These are phyloP conservation scores for Neoascia interrupta DNA, from an alignment of 2,888 invertebrate genomes.

Conservation along the genomic window DNA sequence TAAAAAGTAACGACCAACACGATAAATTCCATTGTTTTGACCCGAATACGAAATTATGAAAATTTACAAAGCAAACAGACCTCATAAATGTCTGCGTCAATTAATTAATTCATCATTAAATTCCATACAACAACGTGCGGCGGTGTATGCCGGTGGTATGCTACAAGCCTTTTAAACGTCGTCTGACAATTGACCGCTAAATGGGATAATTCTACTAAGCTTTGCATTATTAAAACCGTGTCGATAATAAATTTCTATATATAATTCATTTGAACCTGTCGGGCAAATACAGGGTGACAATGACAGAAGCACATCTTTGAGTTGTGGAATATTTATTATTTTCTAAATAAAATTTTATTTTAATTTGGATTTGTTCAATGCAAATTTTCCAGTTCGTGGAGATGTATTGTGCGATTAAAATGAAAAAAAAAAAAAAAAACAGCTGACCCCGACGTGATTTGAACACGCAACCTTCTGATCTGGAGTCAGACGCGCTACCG, in stretches of 20 bases:
- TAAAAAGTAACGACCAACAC: constrained; percentile 6
- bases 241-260: constrained; percentile 35
- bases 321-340: constrained; percentile 51
- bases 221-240: constrained; percentile 32
- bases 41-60: constrained; percentile 17
- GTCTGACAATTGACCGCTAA: background rate
- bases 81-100: constrained; percentile 19
- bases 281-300: too few species aligned
- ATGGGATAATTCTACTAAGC: constrained; percentile 4
- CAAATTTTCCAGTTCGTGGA: constrained; percentile 20
- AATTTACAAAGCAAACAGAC: constrained; percentile 15
- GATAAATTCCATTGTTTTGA: constrained; percentile 46
- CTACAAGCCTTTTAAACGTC: background rate
- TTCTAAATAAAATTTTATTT: constrained; percentile 36
- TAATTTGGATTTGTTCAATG: constrained; percentile 37
- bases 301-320: constrained; percentile 30
- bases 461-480: constrained; percentile 70
- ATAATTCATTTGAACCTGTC: constrained; percentile 11
- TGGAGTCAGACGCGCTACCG: constrained; percentile 70
- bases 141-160: background rate
- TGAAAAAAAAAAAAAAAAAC: background rate
- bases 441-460: constrained; percentile 47
- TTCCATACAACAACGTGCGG: background rate
- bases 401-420: background rate
- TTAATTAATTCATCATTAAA: constrained; percentile 36